Percentiles rank a stretch among this genome's conserved stretches.
phyloP scores from a whole-genome alignment of 2,888 invertebrate genomes.

The Microchrysa polita region DNA sequence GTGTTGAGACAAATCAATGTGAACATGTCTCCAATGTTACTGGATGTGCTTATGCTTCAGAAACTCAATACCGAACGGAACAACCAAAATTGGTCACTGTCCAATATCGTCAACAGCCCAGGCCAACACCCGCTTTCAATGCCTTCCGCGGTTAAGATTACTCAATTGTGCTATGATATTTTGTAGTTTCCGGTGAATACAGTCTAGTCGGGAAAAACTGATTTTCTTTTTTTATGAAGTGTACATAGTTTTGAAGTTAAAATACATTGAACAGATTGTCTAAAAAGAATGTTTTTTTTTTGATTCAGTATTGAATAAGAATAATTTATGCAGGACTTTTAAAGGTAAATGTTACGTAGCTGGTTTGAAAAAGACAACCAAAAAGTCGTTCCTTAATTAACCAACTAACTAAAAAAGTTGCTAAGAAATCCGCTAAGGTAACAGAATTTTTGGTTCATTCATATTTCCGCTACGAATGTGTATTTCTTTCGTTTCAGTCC shows the following conservation, averaged over 20 bases:
- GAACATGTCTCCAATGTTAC: slow-evolving; percentile 82
- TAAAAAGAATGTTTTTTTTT: background rate
- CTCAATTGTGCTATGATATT: background rate
- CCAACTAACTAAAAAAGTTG: too few species aligned
- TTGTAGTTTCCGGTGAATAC: background rate
- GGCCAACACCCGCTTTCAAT: slow-evolving; percentile 11
- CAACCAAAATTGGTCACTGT: slow-evolving; percentile 22
- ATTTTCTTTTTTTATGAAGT: slow-evolving; percentile 21
- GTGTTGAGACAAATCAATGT: slow-evolving; percentile 76
- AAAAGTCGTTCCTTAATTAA: too few species aligned
- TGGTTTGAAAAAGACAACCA: too few species aligned
- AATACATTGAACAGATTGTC: slow-evolving; percentile 31
- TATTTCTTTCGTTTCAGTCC: too few species aligned
- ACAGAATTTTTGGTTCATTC: too few species aligned
- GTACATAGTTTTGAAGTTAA: slow-evolving; percentile 8
- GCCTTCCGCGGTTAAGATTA: slow-evolving; percentile 24
- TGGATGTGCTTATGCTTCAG: slow-evolving; percentile 69
- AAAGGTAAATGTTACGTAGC: too few species aligned
- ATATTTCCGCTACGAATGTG: too few species aligned
- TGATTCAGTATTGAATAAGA: too few species aligned
- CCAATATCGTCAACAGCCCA: slow-evolving; percentile 26
- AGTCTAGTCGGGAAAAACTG: slow-evolving; percentile 34
- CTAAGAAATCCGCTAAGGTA: too few species aligned
- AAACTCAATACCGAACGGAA: background rate
- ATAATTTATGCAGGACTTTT: too few species aligned